Conservation (phyloP, 2,888 invertebrate species). For the Argyresthia goedartella region DNA sequence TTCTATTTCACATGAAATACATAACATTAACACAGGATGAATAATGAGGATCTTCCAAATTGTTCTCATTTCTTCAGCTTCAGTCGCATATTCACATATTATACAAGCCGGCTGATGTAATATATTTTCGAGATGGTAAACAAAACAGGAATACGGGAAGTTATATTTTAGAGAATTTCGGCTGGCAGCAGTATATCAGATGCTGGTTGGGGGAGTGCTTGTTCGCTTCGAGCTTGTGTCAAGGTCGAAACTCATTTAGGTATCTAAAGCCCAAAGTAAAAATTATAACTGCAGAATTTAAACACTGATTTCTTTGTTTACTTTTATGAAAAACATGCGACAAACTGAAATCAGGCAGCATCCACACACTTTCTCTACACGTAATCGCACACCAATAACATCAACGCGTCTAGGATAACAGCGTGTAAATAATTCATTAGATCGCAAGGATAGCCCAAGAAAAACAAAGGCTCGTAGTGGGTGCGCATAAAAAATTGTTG, state of each 20-base stretch:
- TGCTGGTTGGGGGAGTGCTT: too few relatives aligned
- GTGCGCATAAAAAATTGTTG: conserved; percentile 26
- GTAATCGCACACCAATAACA: conserved; percentile 19
- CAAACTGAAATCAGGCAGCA: neutral
- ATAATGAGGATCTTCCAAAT: conserved; percentile 17
- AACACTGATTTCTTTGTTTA: too few relatives aligned
- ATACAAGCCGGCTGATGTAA: conserved; percentile 39
- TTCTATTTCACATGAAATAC: conserved; percentile 8
- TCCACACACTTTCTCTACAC: conserved; percentile 1
- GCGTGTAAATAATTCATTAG: conserved; percentile 50
- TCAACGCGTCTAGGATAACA: conserved; percentile 29
- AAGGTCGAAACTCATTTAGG: too few relatives aligned
- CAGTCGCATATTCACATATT: conserved; percentile 45
- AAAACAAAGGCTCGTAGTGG: conserved; percentile 27
- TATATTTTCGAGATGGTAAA: conserved; percentile 52
- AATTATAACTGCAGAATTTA: too few relatives aligned
- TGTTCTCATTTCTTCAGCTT: conserved; percentile 43
- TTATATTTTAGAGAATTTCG: conserved; percentile 39
- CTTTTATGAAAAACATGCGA: too few relatives aligned
- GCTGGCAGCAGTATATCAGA: conserved; percentile 20
- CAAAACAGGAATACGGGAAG: conserved; percentile 39
- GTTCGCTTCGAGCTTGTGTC: too few relatives aligned
- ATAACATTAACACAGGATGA: conserved; percentile 15
- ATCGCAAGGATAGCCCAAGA: conserved; percentile 31
- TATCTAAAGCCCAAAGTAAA: too few relatives aligned